Evolutionary conservation across 2,113 vertebrate species (phyloP).

Genomic region (Piliocolobus tephrosceles): DNA sequence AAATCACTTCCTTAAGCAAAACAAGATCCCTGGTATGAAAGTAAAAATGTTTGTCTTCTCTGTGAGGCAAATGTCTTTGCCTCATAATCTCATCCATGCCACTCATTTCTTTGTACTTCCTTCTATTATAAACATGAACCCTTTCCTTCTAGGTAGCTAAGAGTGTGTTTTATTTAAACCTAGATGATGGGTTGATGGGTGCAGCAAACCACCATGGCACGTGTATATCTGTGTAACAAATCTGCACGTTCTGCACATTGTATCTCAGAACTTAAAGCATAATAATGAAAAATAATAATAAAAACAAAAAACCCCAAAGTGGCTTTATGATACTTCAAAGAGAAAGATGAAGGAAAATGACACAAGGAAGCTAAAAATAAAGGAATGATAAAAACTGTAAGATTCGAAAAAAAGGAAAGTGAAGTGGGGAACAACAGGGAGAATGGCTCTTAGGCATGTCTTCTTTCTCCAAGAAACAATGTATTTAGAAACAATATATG

Average conservation of each 20-base stretch:
- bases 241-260: no score
- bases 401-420: neutral
- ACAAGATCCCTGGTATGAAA: neutral
- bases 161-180: neutral
- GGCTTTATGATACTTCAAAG: neutral
- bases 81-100: neutral
- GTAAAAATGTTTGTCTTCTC: neutral
- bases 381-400: neutral
- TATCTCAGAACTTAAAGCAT: no score
- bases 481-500: slow-evolving; percentile 38
- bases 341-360: neutral
- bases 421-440: neutral
- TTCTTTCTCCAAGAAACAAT: neutral
- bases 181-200: no score
- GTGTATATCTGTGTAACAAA: no score
- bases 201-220: no score
- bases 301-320: neutral
- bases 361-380: neutral
- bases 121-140: neutral
- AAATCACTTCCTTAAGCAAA: neutral
- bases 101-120: neutral
- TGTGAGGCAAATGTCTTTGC: neutral
- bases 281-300: no score
- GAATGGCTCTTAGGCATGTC: neutral
- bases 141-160: neutral